Evolutionary conservation across 2,797 vertebrate genomes (phyloP).

Genomic region (Spea hammondii): DNA sequence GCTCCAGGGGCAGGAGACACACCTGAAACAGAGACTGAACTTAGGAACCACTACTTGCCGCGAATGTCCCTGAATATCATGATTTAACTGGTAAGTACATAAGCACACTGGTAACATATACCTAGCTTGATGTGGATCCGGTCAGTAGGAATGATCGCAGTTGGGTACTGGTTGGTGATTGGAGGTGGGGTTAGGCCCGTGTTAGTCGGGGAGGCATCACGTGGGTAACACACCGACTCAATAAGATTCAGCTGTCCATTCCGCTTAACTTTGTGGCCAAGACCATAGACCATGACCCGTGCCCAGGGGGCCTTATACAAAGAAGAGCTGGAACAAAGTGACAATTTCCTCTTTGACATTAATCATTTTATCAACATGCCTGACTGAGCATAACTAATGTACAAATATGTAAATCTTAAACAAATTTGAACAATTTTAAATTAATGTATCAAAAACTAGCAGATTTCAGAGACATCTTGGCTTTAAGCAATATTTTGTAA

Average conservation of each 20-base stretch:
- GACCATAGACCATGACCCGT: constrained; percentile 90
- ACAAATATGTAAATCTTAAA: no score
- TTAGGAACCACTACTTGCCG: background rate
- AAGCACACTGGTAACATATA: constrained; percentile 51
- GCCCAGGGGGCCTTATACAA: constrained; percentile 97
- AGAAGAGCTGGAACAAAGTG: constrained; percentile 76
- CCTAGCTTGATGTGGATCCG: constrained; percentile 95
- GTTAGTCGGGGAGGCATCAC: constrained; percentile 96
- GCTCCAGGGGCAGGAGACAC: constrained; percentile 94
- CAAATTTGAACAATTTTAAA: no score
- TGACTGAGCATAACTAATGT: no score
- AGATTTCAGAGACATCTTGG: no score
- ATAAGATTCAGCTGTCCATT: constrained; percentile 95
- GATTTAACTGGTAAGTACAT: no score
- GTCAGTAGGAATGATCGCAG: constrained; percentile 93
- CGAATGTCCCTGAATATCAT: no score
- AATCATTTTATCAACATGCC: no score
- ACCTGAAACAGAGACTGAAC: constrained; percentile 65
- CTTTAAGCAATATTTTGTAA: no score
- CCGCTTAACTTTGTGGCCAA: constrained; percentile 92
- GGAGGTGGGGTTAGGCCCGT: constrained; percentile 94
- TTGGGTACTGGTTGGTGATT: constrained; percentile 93
- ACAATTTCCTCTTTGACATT: background rate
- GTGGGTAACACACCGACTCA: constrained; percentile 90
- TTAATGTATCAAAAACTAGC: no score